Conservation (phyloP, 1,140 invertebrate genomes). For the Drepana arcuata region DNA sequence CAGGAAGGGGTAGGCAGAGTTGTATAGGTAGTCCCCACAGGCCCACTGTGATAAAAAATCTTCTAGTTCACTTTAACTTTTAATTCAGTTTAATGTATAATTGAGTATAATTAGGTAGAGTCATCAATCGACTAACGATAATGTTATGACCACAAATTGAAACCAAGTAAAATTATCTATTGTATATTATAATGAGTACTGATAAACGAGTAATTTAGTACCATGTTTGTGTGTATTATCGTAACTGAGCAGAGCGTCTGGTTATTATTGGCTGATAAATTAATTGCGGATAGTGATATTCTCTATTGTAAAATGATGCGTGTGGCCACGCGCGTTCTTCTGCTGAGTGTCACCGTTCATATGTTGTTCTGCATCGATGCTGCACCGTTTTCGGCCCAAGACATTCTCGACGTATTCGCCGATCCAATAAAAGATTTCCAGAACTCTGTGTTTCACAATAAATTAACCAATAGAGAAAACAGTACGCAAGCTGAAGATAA, state of each 20-base stretch:
- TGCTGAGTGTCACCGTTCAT: slow-evolving; percentile 35
- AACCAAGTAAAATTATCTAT: too few relatives aligned
- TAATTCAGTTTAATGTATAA: too few relatives aligned
- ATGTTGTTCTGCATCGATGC: slow-evolving; percentile 23
- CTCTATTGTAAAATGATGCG: slow-evolving; percentile 39
- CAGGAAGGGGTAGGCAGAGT: too few relatives aligned
- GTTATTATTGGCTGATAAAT: slow-evolving; percentile 32
- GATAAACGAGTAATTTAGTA: too few relatives aligned
- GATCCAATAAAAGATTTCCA: slow-evolving; percentile 46
- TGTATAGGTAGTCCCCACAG: too few relatives aligned
- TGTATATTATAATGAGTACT: too few relatives aligned
- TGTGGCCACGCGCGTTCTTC: slow-evolving; percentile 37
- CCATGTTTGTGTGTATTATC: slow-evolving; percentile 10
- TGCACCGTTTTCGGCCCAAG: slow-evolving; percentile 24
- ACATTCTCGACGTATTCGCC: slow-evolving; percentile 37
- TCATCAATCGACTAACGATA: too few relatives aligned
- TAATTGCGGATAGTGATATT: slow-evolving; percentile 9
- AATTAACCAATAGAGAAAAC: slow-evolving; percentile 6
- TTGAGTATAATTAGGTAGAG: too few relatives aligned
- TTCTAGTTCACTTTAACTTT: too few relatives aligned
- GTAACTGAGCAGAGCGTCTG: slow-evolving; percentile 13
- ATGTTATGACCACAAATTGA: too few relatives aligned
- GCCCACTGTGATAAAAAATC: too few relatives aligned
- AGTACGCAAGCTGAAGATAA: too few relatives aligned
- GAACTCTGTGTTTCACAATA: slow-evolving; percentile 16